Conservation (phyloP, 2,113 vertebrate species). For the Caloenas nicobarica region DNA sequence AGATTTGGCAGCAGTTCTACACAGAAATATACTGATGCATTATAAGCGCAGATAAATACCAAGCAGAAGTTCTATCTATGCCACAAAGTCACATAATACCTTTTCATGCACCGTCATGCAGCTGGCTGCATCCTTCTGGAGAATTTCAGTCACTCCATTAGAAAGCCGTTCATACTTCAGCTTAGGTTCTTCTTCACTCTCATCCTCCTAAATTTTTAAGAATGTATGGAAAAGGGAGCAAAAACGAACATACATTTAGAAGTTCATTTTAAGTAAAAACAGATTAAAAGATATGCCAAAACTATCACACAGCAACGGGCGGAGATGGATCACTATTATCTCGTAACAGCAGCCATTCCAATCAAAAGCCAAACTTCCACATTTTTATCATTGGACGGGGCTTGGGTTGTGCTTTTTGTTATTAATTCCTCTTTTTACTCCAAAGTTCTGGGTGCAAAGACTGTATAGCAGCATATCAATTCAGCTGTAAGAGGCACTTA, state of each 20-base stretch:
- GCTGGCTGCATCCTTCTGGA: conserved; percentile 96
- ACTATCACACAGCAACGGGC: background rate
- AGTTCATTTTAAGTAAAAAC: background rate
- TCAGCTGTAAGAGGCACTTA: conserved; percentile 1
- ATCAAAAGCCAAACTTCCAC: conserved; percentile 20
- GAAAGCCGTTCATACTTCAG: conserved; percentile 96
- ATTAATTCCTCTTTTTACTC: background rate
- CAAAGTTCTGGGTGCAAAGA: background rate
- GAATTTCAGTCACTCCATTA: conserved; percentile 95
- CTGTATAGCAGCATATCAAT: background rate
- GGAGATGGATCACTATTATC: background rate
- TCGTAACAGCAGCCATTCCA: conserved; percentile 38
- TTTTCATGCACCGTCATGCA: conserved; percentile 99
- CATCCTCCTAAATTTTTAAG: conserved; percentile 85
- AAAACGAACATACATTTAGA: background rate
- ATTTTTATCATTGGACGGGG: background rate
- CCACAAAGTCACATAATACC: conserved; percentile 72
- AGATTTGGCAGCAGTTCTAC: background rate
- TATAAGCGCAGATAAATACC: background rate
- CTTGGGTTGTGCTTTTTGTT: background rate
- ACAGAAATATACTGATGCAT: background rate
- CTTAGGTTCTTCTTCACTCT: conserved; percentile 97
- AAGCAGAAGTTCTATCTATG: background rate
- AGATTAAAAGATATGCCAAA: background rate
- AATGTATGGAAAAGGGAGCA: background rate